Conservation (phyloP, 2,888 invertebrate genomes). For the Eristalis tenax region DNA sequence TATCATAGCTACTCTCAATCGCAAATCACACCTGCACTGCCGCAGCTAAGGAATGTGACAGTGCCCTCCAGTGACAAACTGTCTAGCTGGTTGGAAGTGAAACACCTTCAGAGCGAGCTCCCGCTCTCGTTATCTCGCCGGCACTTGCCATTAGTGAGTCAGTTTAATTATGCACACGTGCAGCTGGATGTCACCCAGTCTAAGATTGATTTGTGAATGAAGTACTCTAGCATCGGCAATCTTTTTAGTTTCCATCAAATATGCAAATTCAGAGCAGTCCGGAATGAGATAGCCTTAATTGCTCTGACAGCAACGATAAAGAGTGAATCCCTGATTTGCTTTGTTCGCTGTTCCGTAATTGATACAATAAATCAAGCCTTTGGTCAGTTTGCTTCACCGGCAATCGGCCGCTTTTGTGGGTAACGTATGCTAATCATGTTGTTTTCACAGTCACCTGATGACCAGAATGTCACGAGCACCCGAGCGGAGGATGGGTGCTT, state of each 20-base stretch:
- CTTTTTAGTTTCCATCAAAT: neutral
- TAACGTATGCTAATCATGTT: slow-evolving; percentile 36
- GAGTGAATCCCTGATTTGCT: slow-evolving; percentile 41
- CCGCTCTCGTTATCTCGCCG: neutral
- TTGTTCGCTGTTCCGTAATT: slow-evolving; percentile 40
- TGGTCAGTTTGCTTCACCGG: neutral
- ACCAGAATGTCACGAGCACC: neutral
- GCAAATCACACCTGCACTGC: neutral
- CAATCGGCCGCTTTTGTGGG: slow-evolving; percentile 7
- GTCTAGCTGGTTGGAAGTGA: neutral
- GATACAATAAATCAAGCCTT: slow-evolving; percentile 31
- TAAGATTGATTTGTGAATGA: slow-evolving; percentile 42
- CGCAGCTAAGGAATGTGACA: neutral
- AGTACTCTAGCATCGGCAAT: slow-evolving; percentile 1
- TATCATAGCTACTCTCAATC: neutral
- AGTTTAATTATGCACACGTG: slow-evolving; percentile 40
- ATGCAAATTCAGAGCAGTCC: slow-evolving; percentile 23
- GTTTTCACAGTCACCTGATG: slow-evolving; percentile 7
- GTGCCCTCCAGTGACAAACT: neutral
- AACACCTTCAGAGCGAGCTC: neutral
- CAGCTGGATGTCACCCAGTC: slow-evolving; percentile 25
- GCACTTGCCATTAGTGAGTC: neutral
- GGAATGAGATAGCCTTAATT: slow-evolving; percentile 42
- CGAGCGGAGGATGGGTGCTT: slow-evolving; percentile 7
- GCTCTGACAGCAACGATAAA: slow-evolving; percentile 52